Evolutionary conservation across 2,888 invertebrate genomes (phyloP).

Genomic region (Fabriciana adippe): DNA sequence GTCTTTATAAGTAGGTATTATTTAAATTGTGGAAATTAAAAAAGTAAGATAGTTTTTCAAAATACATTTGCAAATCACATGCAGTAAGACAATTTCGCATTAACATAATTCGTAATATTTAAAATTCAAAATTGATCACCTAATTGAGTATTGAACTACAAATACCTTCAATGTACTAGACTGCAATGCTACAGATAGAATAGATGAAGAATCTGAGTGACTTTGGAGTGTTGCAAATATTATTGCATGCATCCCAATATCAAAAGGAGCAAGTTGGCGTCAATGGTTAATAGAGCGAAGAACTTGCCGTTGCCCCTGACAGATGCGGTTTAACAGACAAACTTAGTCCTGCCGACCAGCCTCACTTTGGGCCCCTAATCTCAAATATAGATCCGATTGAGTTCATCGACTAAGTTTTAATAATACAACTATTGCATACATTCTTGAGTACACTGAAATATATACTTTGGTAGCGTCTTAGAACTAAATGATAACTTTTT

Average conservation of each 20-base stretch:
- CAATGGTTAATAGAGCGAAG: conserved; percentile 61
- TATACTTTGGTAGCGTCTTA: not conserved
- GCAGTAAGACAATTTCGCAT: too few relatives aligned
- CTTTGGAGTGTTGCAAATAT: conserved; percentile 16
- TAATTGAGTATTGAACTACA: too few relatives aligned
- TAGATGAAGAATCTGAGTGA: not conserved
- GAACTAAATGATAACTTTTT: not conserved
- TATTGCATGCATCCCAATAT: conserved; percentile 40
- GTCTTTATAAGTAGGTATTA: too few relatives aligned
- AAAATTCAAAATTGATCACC: too few relatives aligned
- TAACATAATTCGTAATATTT: too few relatives aligned
- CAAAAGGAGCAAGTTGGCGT: conserved; percentile 59
- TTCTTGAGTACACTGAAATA: conserved; percentile 4
- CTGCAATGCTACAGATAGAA: not conserved
- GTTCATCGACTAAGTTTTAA: conserved; percentile 19
- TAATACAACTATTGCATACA: conserved; percentile 12
- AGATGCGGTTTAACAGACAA: conserved; percentile 71
- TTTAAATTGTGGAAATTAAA: too few relatives aligned
- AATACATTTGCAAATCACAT: too few relatives aligned
- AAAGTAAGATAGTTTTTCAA: too few relatives aligned
- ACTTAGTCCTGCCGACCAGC: conserved; percentile 53
- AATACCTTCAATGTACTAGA: too few relatives aligned
- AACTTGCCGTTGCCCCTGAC: conserved; percentile 64
- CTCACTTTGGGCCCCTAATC: conserved; percentile 27
- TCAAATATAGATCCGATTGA: conserved; percentile 19